A percentile compares a stretch with the other conserved stretches of the same genome.
Conservation (phyloP, 2,888 invertebrate species). For the Amblyjoppa fuscipennis region DNA sequence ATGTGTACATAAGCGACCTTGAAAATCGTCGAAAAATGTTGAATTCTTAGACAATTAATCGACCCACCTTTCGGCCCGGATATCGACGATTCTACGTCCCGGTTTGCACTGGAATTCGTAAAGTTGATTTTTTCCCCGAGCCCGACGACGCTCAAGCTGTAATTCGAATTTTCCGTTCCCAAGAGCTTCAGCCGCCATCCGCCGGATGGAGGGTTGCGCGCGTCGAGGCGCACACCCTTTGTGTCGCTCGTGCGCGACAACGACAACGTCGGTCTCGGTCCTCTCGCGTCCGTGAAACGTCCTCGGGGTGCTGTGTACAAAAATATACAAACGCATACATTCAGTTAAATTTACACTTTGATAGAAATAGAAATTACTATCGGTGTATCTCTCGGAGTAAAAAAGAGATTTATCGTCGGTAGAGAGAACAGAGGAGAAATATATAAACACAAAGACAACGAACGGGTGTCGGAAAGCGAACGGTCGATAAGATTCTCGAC, state of each 20-base stretch:
- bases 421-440: not conserved
- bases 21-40: not conserved
- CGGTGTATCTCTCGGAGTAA: not conserved
- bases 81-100: not conserved
- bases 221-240: constrained; percentile 73
- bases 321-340: constrained; percentile 10
- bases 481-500: constrained; percentile 22
- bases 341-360: not conserved
- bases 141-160: constrained; percentile 68
- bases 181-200: constrained; percentile 75
- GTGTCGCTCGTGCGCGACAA: constrained; percentile 71
- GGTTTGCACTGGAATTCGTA: constrained; percentile 28
- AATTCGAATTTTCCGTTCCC: constrained; percentile 74
- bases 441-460: not conserved
- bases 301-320: constrained; percentile 16
- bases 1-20: not conserved
- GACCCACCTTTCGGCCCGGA: constrained; percentile 30
- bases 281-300: constrained; percentile 22
- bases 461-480: not conserved
- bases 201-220: constrained; percentile 77
- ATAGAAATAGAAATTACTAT: not conserved
- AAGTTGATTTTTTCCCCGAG: constrained; percentile 32
- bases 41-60: not conserved
- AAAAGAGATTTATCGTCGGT: not conserved
- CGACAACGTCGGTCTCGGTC: constrained; percentile 68